These are phyloP conservation scores for Pomacea canaliculata DNA, from an alignment of 2,888 invertebrate species.

Conservation along the genomic window DNA sequence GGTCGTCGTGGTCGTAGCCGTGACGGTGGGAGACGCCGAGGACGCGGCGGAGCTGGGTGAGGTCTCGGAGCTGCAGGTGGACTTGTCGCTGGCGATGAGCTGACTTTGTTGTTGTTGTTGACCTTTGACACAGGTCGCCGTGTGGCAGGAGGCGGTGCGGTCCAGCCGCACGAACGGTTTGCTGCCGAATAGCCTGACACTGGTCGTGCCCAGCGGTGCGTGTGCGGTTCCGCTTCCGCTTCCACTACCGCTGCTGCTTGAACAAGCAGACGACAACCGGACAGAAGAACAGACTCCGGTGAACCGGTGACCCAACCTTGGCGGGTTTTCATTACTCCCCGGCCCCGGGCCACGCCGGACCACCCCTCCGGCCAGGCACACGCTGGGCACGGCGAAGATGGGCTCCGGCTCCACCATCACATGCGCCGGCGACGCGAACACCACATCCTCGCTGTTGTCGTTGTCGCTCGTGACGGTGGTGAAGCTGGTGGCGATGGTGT, in stretches of 20 bases:
- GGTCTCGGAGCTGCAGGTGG: background rate
- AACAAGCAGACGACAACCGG: background rate
- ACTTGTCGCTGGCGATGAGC: background rate
- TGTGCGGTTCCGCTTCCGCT: background rate
- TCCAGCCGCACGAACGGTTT: background rate
- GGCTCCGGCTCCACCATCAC: conserved; percentile 5
- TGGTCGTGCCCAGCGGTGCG: background rate
- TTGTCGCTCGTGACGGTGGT: conserved; percentile 24
- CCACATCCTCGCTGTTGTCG: conserved; percentile 12
- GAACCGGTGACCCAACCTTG: too few species aligned
- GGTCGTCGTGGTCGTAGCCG: conserved; percentile 8
- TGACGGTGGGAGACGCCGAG: conserved; percentile 7
- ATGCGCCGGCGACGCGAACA: background rate
- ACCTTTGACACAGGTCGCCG: background rate
- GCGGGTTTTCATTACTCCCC: too few species aligned
- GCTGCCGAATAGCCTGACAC: background rate
- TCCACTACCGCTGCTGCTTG: background rate
- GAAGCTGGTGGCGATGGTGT: conserved; percentile 27
- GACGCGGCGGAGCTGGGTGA: background rate
- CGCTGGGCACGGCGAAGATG: conserved; percentile 20
- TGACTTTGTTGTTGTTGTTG: background rate
- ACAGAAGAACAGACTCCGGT: background rate
- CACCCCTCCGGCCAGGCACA: conserved; percentile 3
- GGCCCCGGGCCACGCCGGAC: background rate
- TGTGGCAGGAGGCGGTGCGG: background rate